Evolutionary conservation across 2,797 vertebrate species (phyloP).

Genomic region (Onychomys torridus): DNA sequence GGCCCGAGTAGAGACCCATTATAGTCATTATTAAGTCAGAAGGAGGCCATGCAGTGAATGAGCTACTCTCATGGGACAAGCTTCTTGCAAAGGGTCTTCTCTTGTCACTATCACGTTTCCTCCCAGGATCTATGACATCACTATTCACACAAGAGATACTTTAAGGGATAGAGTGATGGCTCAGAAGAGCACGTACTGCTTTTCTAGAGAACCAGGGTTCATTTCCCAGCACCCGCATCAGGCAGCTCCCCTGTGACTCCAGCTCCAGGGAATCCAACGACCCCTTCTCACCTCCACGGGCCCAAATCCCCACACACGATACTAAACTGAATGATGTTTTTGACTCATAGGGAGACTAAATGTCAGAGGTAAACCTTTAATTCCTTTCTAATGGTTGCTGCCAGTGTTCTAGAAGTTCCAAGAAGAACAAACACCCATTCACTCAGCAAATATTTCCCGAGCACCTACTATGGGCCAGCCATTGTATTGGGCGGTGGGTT

Average conservation of each 20-base stretch:
- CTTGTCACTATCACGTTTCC: not conserved
- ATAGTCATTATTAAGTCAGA: not conserved
- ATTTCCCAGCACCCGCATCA: not conserved
- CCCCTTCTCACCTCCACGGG: not conserved
- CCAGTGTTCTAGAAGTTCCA: not conserved
- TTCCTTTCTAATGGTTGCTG: not conserved
- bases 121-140: not conserved
- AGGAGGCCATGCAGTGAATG: not conserved
- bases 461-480: not conserved
- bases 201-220: not conserved
- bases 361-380: constrained; percentile 5
- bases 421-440: constrained; percentile 6
- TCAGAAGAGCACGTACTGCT: not conserved
- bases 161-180: not conserved
- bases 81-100: not conserved
- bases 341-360: not conserved
- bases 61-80: not conserved
- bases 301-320: not conserved
- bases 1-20: not conserved
- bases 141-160: not conserved
- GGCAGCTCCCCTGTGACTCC: not conserved
- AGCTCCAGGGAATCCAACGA: not conserved
- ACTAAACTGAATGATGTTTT: not conserved
- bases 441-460: not conserved
- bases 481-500: not conserved